phyloP scores from a whole-genome alignment of 2,888 invertebrate species.

The Augochlorella aurata region DNA sequence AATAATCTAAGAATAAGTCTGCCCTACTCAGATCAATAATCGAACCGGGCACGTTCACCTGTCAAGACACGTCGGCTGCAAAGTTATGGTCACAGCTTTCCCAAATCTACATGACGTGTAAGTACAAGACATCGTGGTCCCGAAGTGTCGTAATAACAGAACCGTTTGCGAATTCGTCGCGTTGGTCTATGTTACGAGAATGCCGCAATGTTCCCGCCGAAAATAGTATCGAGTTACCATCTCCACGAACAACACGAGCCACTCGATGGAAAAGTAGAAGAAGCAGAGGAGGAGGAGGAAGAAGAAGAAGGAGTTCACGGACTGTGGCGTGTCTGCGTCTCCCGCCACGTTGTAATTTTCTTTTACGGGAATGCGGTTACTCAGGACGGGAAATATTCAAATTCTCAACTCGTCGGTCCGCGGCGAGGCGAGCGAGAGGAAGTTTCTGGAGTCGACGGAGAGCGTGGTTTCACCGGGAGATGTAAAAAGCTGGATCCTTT shows the following conservation, averaged over 20 bases:
- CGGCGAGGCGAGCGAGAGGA: background rate
- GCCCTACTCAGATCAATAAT: too few species aligned
- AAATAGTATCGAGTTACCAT: background rate
- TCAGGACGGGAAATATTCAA: constrained; percentile 16
- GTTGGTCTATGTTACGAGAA: background rate
- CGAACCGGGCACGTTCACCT: too few species aligned
- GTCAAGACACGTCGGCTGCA: too few species aligned
- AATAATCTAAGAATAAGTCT: too few species aligned
- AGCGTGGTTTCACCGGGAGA: background rate
- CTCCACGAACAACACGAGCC: background rate
- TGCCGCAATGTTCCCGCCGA: background rate
- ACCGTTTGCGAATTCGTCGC: background rate
- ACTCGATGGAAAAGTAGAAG: background rate
- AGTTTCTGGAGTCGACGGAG: constrained; percentile 10
- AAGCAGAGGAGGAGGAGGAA: background rate
- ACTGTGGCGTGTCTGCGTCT: background rate
- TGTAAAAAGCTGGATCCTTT: constrained; percentile 49
- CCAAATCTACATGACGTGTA: too few species aligned
- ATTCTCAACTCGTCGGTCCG: constrained; percentile 7
- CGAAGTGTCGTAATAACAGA: too few species aligned
- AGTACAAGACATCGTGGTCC: too few species aligned
- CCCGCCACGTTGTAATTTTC: background rate
- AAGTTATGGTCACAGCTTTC: too few species aligned
- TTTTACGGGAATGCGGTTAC: constrained; percentile 8
- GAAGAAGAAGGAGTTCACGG: background rate